These are phyloP conservation scores for Trochalopteron elliotii DNA, from an alignment of 2,113 vertebrate species.

Conservation along the genomic window DNA sequence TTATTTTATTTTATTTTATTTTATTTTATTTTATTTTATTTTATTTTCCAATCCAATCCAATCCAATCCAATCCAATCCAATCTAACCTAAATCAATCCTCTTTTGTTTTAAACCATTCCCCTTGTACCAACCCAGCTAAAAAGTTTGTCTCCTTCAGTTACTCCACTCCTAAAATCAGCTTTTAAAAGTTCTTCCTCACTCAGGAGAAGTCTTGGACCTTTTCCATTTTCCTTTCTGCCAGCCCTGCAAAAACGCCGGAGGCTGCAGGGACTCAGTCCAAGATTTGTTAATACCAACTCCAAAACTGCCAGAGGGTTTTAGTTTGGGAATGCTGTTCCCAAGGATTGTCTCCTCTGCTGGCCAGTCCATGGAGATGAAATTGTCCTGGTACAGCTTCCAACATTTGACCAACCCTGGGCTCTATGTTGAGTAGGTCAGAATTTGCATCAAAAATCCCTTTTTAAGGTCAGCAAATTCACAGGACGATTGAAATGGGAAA, in stretches of 20 bases:
- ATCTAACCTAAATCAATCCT: accelerated
- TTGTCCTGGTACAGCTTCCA: neutral
- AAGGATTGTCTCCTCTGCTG: neutral
- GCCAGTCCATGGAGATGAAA: neutral
- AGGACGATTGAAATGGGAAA: neutral
- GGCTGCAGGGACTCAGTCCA: neutral
- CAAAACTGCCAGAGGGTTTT: neutral
- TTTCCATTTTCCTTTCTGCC: neutral
- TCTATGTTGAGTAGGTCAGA: neutral
- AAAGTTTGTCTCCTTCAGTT: neutral
- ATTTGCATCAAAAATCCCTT: constrained; percentile 46
- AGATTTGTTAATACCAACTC: neutral
- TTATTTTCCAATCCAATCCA: too few relatives aligned
- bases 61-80: too few relatives aligned
- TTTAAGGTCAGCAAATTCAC: constrained; percentile 14
- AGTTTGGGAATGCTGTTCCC: neutral
- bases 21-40: too few relatives aligned
- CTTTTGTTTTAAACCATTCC: neutral
- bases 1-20: too few relatives aligned
- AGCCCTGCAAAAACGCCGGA: neutral
- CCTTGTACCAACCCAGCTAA: accelerated
- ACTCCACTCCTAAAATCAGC: neutral
- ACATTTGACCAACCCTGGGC: neutral
- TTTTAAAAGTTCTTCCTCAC: neutral
- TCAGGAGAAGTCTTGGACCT: neutral